These are phyloP conservation scores for Coilia nasus DNA, from an alignment of 2,797 vertebrate genomes.

Conservation along the genomic window DNA sequence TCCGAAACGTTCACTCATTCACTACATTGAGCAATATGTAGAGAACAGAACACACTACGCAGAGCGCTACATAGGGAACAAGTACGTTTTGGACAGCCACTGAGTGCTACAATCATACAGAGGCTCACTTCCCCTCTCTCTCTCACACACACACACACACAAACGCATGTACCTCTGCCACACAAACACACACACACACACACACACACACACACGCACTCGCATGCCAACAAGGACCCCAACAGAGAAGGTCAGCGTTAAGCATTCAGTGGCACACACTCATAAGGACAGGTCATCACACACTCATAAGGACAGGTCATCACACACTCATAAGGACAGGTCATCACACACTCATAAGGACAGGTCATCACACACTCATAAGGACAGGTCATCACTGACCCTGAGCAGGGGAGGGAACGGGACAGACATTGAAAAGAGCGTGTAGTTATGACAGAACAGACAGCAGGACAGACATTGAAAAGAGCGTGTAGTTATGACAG, in stretches of 20 bases:
- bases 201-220: background rate
- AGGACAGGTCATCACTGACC: background rate
- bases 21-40: background rate
- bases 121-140: background rate
- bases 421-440: slow-evolving; percentile 2
- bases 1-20: background rate
- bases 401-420: background rate
- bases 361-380: background rate
- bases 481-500: background rate
- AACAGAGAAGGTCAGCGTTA: background rate
- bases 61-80: too few relatives aligned
- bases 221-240: too few relatives aligned
- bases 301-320: background rate
- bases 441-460: slow-evolving; percentile 26
- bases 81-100: background rate
- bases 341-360: background rate
- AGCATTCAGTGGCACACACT: background rate
- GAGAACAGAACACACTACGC: too few relatives aligned
- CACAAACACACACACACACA: background rate
- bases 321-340: background rate
- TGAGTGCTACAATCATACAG: background rate
- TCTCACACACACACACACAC: background rate
- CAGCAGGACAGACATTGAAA: slow-evolving; percentile 38
- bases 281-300: too few relatives aligned
- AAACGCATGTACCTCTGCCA: too few relatives aligned